These are phyloP conservation scores for Onychorhynchus coronatus DNA, from an alignment of 2,113 vertebrate genomes.

Conservation along the genomic window DNA sequence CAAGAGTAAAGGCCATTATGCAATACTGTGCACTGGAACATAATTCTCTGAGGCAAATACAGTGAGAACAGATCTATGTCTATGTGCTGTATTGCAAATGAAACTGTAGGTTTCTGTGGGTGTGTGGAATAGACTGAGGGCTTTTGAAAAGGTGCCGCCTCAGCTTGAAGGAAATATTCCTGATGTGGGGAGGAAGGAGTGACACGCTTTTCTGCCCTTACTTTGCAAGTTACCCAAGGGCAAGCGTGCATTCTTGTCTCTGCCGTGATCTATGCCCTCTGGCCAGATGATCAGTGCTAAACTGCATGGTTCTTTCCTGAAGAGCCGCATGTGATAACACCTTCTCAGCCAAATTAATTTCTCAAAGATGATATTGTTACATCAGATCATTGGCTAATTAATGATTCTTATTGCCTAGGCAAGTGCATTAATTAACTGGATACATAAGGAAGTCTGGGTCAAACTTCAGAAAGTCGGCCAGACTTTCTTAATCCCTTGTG, in stretches of 20 bases:
- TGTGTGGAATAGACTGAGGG: neutral
- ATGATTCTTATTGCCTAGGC: neutral
- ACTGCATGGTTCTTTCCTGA: neutral
- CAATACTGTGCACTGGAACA: neutral
- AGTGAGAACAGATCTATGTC: neutral
- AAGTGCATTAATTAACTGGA: conserved; percentile 3
- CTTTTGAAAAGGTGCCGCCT: neutral
- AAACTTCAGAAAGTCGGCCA: conserved; percentile 40
- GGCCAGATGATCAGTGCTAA: neutral
- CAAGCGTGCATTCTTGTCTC: neutral
- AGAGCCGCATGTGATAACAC: neutral
- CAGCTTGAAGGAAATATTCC: neutral
- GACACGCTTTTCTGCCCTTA: neutral
- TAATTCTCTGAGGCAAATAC: neutral
- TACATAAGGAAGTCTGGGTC: neutral
- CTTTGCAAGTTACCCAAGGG: neutral
- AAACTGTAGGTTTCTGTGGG: neutral
- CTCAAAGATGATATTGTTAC: neutral
- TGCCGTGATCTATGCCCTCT: neutral
- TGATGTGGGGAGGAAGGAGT: neutral
- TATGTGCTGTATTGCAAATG: neutral
- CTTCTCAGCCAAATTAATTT: neutral
- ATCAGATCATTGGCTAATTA: neutral
- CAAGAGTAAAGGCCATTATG: neutral
- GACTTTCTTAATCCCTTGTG: neutral